phyloP scores from a whole-genome alignment of 35 echinoderm and acorn worm species.

The Stichopus chloronotus region DNA sequence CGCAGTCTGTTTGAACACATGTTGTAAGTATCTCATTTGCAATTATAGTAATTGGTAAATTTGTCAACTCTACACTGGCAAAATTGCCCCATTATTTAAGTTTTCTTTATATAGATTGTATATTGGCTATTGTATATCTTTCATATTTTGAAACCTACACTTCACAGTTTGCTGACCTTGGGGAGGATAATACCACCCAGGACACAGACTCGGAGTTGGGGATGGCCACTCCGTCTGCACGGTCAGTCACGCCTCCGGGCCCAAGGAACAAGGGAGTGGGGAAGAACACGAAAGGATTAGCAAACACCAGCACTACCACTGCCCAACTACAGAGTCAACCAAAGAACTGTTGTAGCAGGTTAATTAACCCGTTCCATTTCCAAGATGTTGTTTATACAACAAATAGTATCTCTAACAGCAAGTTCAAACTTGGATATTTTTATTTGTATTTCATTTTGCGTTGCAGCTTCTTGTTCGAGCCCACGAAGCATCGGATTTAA shows the following conservation, averaged over 20 bases:
- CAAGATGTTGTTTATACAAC: neutral
- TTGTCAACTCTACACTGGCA: no score
- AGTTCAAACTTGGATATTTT: neutral
- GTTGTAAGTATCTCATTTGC: neutral
- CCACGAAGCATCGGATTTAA: slow-evolving; percentile 2
- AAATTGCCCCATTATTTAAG: no score
- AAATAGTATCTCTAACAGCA: slow-evolving; percentile 2
- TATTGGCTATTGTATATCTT: no score
- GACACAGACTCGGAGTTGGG: no score
- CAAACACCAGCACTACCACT: slow-evolving; percentile 2
- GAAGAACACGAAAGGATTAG: slow-evolving; percentile 30
- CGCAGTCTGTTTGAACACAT: no score
- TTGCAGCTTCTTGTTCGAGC: slow-evolving; percentile 40
- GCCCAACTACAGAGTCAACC: slow-evolving; percentile 38
- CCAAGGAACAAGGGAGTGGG: slow-evolving; percentile 31
- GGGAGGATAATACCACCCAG: no score
- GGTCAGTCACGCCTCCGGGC: no score
- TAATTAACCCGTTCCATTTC: no score
- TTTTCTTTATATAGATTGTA: no score
- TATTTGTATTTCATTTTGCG: slow-evolving; percentile 18
- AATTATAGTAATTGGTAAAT: slow-evolving; percentile 24
- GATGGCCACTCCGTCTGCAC: no score
- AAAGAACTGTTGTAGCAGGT: slow-evolving; percentile 10
- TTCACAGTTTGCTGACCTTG: no score
- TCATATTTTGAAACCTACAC: no score